Evolutionary conservation across 1,140 invertebrate genomes (phyloP).

Genomic region (Drosophila sp.): DNA sequence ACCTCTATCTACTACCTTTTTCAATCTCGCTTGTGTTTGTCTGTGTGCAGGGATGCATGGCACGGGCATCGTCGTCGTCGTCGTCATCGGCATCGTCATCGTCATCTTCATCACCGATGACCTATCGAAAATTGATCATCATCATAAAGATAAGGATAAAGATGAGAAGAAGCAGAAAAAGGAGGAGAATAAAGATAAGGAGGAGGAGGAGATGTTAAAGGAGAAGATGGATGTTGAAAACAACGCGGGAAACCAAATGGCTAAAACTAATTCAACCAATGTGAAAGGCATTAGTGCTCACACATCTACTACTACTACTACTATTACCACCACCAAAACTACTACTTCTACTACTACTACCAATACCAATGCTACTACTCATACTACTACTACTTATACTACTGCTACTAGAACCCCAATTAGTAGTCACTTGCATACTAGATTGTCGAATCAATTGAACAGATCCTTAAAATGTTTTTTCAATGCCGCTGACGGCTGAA

Average conservation of each 20-base stretch:
- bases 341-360: slow-evolving; percentile 19
- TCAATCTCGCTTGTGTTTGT: slow-evolving; percentile 83
- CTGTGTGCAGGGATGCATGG: slow-evolving; percentile 82
- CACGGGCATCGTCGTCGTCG: slow-evolving; percentile 41
- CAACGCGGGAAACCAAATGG: slow-evolving; percentile 2
- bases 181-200: not conserved
- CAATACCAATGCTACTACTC: slow-evolving; percentile 37
- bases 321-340: not conserved
- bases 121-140: slow-evolving; percentile 40
- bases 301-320: slow-evolving; percentile 35
- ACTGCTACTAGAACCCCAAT: slow-evolving; percentile 61
- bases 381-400: slow-evolving; percentile 17
- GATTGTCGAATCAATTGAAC: slow-evolving; percentile 60
- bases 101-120: not conserved
- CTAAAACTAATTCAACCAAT: slow-evolving; percentile 16
- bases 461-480: slow-evolving; percentile 75
- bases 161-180: slow-evolving; percentile 22
- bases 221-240: not conserved
- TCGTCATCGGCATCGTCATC: not conserved
- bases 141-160: slow-evolving; percentile 25
- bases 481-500: slow-evolving; percentile 54
- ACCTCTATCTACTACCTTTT: slow-evolving; percentile 80
- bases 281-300: slow-evolving; percentile 28
- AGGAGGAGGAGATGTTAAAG: slow-evolving; percentile 15
- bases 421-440: slow-evolving; percentile 52